Evolutionary conservation across 2,888 invertebrate genomes (phyloP), one percentile per base, ranked within the genome.

Genomic region (Drosophila borborema): DNA sequence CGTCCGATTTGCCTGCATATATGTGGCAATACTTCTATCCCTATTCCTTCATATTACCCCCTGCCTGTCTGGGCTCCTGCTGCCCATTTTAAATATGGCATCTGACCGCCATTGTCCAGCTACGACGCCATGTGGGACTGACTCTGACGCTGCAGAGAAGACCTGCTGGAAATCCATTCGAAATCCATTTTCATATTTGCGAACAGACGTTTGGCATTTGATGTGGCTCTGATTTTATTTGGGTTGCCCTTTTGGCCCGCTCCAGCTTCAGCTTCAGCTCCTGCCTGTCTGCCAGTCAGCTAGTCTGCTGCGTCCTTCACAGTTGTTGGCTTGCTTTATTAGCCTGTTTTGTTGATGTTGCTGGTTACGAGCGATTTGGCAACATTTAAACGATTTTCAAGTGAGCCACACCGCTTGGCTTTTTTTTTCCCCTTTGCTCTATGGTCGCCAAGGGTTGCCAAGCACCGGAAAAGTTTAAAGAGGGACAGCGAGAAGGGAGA

Each of bases 161-260:
- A 51, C 45, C 43, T 48, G 58, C 55, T 69, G 12, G 31, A 45
- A 66, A 64, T 65, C 65, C 77, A 76, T 70, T 72, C 36, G 40
- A 46, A 72, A 63, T 64, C 60, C 64, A 71, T 80, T 80, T 82
- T 81, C 72, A 81, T 81, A 84, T 81, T 81, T 73, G 69, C 60
- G 36, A 64, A 54, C 64, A 78, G 73, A 74, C 77, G 53, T 71
- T 82, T 67, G 55, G 65, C 69, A 73, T 76, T 80, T 67, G 62
- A 67, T 80, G 81, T 71, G 60, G 63, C 78, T 85, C 62, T 74
- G 82, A 82, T 87, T 85, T 82, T 72, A 84, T 80, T 87, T 78
- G 53, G 64, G 63, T 77, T 75, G 72, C 56, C 65, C 64, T 69
- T 76, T 65, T 16, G 45, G n/a, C 28, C 5, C 28, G 28, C 28